Evolutionary conservation across 2,797 vertebrate genomes (phyloP).

Genomic region (Acestrorhynchus altus): DNA sequence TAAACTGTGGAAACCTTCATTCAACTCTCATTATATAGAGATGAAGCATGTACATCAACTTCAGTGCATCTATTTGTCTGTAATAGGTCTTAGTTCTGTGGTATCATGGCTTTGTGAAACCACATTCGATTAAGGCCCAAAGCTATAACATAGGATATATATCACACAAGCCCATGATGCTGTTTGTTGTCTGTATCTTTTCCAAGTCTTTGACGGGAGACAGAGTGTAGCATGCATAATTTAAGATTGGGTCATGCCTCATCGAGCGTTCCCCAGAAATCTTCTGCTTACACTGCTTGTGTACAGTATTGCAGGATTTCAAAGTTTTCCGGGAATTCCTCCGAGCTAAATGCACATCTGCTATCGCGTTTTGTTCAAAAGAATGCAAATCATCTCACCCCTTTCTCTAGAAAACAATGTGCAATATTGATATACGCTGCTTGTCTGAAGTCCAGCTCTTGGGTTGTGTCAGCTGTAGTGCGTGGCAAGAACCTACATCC

Average conservation of each 20-base stretch:
- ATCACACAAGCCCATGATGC: neutral
- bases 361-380: constrained; percentile 45
- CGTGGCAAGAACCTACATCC: neutral
- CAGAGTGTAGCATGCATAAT: constrained; percentile 50
- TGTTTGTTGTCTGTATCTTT: constrained; percentile 38
- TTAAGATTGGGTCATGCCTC: constrained; percentile 49
- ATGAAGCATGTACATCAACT: neutral
- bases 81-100: neutral
- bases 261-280: constrained; percentile 36
- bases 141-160: constrained; percentile 12
- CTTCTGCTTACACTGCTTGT: constrained; percentile 17
- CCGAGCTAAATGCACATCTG: constrained; percentile 33
- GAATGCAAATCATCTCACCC: constrained; percentile 46
- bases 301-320: constrained; percentile 47
- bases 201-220: constrained; percentile 37
- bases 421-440: constrained; percentile 37
- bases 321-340: constrained; percentile 38
- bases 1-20: neutral
- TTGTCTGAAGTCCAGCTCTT: constrained; percentile 16
- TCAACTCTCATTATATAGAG: neutral
- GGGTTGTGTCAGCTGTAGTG: neutral
- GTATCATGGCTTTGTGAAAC: neutral
- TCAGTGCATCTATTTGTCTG: neutral
- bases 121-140: constrained; percentile 11
- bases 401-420: constrained; percentile 27